A percentile compares a stretch with the other conserved stretches of the same genome.
Conservation (phyloP, 2,113 vertebrate species). For the Silurus meridionalis region DNA sequence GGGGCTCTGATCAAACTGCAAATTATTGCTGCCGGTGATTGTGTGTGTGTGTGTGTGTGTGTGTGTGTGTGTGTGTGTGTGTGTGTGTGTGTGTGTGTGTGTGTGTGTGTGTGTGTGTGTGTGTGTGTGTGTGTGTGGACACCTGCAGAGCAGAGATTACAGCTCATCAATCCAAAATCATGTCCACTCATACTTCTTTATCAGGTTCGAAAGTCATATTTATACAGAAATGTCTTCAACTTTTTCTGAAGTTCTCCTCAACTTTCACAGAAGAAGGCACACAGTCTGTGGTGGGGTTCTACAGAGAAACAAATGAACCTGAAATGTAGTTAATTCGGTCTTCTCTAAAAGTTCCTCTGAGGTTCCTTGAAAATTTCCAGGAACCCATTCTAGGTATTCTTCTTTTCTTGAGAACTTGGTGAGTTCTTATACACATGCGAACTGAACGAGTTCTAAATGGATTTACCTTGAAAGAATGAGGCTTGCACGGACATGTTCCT, state of each 20-base stretch:
- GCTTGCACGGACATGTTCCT: too few species aligned
- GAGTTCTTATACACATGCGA: neutral
- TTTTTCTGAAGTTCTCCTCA: neutral
- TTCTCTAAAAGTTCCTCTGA: neutral
- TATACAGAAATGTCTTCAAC: neutral
- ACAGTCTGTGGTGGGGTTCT: neutral
- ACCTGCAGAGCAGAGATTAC: slow-evolving; percentile 16
- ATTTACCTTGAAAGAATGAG: too few species aligned
- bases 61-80: neutral
- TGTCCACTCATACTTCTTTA: neutral
- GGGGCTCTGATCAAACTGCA: slow-evolving; percentile 25
- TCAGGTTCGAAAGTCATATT: neutral
- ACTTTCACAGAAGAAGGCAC: neutral
- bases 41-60: neutral
- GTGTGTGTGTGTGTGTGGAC: neutral
- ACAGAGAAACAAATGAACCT: neutral
- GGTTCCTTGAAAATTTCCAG: neutral
- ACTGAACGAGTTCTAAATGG: too few species aligned
- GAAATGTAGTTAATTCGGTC: too few species aligned
- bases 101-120: neutral
- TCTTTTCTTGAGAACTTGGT: neutral
- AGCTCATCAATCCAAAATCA: slow-evolving; percentile 17
- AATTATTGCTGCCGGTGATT: slow-evolving; percentile 12
- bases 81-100: slow-evolving; percentile 20
- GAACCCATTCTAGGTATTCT: neutral